These are phyloP conservation scores for Siniperca obscura DNA, from an alignment of 2,797 vertebrate species.

Conservation along the genomic window DNA sequence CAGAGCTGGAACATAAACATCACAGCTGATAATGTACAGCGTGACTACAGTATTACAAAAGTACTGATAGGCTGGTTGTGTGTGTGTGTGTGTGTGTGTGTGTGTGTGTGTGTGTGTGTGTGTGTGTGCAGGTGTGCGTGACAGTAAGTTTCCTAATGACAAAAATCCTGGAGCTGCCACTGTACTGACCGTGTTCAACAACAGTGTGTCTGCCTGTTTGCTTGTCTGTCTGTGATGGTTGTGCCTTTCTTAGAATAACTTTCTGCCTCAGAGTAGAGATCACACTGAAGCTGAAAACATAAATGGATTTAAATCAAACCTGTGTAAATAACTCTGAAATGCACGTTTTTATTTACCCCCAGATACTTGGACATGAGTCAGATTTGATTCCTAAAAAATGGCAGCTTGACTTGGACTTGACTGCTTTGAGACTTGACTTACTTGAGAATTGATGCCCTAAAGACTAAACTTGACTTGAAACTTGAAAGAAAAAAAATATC, in stretches of 20 bases:
- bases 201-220: background rate
- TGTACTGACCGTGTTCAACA: background rate
- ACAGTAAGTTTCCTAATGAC: conserved; percentile 15
- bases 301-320: background rate
- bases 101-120: too few relatives aligned
- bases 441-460: background rate
- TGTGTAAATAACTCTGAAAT: background rate
- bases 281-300: background rate
- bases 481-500: background rate
- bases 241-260: background rate
- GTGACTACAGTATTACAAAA: conserved; percentile 26
- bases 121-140: background rate
- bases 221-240: conserved; percentile 1
- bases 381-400: background rate
- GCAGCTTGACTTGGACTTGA: background rate
- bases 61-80: conserved; percentile 19
- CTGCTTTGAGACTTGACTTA: background rate
- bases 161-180: background rate
- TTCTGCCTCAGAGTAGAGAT: background rate
- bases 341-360: background rate
- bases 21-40: conserved; percentile 60
- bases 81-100: conserved; percentile 1
- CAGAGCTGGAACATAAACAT: conserved; percentile 61
- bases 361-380: background rate
- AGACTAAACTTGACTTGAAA: background rate